Evolutionary conservation across 2,113 vertebrate species (phyloP).

Genomic region (Lathamus discolor): DNA sequence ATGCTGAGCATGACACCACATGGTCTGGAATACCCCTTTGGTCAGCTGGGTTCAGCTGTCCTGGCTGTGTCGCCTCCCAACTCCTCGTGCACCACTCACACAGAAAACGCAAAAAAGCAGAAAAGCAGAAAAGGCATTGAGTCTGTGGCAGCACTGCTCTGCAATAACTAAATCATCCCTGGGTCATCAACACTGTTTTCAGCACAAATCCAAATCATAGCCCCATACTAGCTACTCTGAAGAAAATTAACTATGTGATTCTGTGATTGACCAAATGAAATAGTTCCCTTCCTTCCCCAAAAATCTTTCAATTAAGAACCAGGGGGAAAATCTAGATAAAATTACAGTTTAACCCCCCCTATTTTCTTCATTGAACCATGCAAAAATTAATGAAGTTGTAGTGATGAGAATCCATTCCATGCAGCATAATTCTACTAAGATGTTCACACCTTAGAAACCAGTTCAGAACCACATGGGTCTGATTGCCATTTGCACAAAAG

Average conservation of each 20-base stretch:
- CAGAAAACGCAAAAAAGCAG: background rate
- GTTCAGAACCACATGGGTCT: background rate
- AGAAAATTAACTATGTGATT: background rate
- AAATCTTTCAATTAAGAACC: background rate
- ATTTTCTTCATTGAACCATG: background rate
- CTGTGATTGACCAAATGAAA: background rate
- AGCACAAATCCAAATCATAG: background rate
- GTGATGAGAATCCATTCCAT: background rate
- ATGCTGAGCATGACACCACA: background rate
- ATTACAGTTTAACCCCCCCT: background rate
- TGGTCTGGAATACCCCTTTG: background rate
- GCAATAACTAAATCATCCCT: background rate
- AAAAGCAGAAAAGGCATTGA: background rate
- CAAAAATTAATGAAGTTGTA: background rate
- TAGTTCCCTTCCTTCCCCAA: background rate
- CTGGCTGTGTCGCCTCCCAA: background rate
- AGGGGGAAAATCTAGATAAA: background rate
- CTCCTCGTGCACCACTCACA: background rate
- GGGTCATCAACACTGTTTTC: background rate
- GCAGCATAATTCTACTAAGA: background rate
- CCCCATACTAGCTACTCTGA: background rate
- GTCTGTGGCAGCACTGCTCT: background rate
- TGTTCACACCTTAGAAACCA: background rate
- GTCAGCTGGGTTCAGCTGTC: background rate
- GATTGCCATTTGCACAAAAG: conserved; percentile 4